Evolutionary conservation across 2,113 vertebrate species (phyloP).

Genomic region (Bucco capensis): DNA sequence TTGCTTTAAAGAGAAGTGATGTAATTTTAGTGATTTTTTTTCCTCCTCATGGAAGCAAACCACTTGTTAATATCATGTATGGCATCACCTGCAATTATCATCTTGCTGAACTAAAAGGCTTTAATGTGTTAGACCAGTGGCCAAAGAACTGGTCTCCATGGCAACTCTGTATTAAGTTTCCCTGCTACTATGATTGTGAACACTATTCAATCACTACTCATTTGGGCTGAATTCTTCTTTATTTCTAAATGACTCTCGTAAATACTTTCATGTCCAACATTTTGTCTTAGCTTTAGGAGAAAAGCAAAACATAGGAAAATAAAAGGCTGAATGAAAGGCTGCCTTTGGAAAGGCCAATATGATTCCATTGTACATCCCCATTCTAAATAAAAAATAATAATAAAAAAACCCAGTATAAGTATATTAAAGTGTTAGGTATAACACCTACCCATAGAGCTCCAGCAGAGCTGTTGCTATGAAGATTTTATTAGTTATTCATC

Average conservation of each 20-base stretch:
- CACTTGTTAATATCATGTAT: conserved; percentile 65
- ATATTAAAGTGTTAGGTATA: neutral
- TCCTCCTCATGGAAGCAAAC: conserved; percentile 45
- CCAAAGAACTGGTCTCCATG: conserved; percentile 76
- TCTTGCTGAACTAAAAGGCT: conserved; percentile 70
- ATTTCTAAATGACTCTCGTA: conserved; percentile 63
- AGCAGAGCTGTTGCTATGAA: neutral
- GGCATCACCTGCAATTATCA: conserved; percentile 63
- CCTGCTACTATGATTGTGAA: conserved; percentile 18
- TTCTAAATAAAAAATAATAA: neutral
- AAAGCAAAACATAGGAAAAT: neutral
- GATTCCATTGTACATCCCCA: neutral
- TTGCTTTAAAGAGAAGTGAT: conserved; percentile 30
- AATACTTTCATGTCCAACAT: conserved; percentile 53
- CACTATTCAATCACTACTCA: conserved; percentile 63
- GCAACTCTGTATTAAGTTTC: conserved; percentile 71
- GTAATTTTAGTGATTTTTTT: conserved; percentile 27
- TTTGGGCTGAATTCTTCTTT: conserved; percentile 55
- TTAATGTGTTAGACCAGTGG: conserved; percentile 69
- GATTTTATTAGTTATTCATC: neutral
- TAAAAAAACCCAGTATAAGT: neutral
- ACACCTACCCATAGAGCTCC: neutral
- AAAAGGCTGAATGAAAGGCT: neutral
- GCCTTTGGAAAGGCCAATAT: neutral
- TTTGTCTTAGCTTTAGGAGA: conserved; percentile 48